These are phyloP conservation scores for Drosophila oshimai DNA, from an alignment of 1,140 invertebrate species.

Conservation along the genomic window DNA sequence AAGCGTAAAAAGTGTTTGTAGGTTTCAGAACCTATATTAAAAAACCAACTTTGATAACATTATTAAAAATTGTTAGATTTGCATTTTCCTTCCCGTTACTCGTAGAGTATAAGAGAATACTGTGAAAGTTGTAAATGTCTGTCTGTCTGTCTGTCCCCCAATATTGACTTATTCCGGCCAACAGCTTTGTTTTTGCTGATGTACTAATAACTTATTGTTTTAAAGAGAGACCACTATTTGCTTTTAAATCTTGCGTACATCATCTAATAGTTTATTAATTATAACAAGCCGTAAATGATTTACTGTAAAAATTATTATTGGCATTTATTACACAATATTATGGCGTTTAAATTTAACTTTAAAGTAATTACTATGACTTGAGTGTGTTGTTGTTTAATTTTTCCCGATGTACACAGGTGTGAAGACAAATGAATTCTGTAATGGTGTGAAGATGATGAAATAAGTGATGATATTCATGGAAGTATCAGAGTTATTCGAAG, in stretches of 20 bases:
- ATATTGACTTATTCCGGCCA: no score
- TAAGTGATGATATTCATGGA: constrained; percentile 16
- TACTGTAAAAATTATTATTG: constrained; percentile 71
- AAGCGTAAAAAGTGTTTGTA: not conserved
- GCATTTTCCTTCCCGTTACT: no score
- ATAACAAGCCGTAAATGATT: constrained; percentile 35
- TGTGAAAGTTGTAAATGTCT: no score
- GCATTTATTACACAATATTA: constrained; percentile 61
- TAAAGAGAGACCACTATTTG: no score
- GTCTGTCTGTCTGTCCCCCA: no score
- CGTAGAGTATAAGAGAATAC: no score
- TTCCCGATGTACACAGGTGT: constrained; percentile 30
- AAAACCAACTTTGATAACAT: no score
- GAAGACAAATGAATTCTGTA: constrained; percentile 28
- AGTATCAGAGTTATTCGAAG: constrained; percentile 13
- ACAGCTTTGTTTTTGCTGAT: no score
- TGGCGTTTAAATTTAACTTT: constrained; percentile 67
- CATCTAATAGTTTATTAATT: constrained; percentile 47
- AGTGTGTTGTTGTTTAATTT: constrained; percentile 47
- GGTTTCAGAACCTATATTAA: no score
- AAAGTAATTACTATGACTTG: constrained; percentile 80
- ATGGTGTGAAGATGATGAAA: constrained; percentile 6
- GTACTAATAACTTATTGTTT: no score
- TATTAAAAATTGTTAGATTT: no score
- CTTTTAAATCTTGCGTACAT: not conserved